Conservation (phyloP, 2,113 vertebrate species). For the Cephalopterus ornatus region DNA sequence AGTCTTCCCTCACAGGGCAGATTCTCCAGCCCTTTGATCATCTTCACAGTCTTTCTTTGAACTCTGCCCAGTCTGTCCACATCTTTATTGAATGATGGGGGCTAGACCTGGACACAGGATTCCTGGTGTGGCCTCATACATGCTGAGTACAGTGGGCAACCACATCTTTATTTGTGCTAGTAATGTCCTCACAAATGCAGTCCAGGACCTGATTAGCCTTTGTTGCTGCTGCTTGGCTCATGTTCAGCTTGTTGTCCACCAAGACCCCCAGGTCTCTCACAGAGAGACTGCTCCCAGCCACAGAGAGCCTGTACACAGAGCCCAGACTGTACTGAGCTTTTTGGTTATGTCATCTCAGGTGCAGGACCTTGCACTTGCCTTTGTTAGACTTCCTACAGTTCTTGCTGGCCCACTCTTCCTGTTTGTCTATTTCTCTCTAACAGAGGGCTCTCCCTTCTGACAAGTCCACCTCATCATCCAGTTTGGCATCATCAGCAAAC, state of each 20-base stretch:
- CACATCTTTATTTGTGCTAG: neutral
- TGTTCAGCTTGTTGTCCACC: neutral
- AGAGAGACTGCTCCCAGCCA: neutral
- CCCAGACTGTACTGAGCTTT: neutral
- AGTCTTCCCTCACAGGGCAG: neutral
- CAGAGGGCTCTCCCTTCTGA: neutral
- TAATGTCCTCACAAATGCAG: neutral
- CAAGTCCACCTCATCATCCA: neutral
- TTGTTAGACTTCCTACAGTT: neutral
- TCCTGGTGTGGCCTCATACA: neutral
- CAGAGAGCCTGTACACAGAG: too few species aligned
- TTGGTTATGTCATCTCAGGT: neutral
- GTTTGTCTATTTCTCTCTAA: neutral
- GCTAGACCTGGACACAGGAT: neutral
- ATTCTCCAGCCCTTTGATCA: neutral
- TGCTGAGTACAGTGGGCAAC: neutral
- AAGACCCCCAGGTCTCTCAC: neutral
- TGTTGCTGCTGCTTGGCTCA: neutral
- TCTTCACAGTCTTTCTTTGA: neutral
- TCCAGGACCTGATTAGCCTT: neutral
- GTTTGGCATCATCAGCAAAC: neutral
- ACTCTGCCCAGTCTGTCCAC: neutral
- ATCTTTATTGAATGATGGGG: neutral
- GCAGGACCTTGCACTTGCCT: neutral
- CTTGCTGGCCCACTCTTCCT: neutral